phyloP scores from a whole-genome alignment of 2,797 vertebrate genomes.

The Falco columbarius region DNA sequence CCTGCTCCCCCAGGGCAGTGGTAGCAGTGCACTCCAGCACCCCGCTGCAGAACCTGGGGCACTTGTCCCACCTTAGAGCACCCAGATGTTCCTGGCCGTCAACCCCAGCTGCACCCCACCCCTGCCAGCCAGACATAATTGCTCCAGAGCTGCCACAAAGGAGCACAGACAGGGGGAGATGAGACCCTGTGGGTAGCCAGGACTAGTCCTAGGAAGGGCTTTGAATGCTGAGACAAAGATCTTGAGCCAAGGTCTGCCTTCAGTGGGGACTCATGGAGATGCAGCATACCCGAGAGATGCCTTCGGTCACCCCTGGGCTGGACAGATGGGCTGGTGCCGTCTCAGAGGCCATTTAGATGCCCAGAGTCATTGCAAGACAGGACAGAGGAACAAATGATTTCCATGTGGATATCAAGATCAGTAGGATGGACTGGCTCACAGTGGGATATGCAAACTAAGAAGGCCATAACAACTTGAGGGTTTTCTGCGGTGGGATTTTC shows the following conservation, averaged over 20 bases:
- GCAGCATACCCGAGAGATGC: background rate
- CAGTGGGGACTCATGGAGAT: background rate
- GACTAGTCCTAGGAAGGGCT: background rate
- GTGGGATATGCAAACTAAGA: background rate
- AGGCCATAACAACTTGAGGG: background rate
- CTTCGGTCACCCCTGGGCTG: background rate
- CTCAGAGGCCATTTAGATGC: background rate
- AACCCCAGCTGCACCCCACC: conserved; percentile 38
- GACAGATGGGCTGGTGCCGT: background rate
- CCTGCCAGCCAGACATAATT: background rate
- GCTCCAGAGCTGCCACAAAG: conserved; percentile 46
- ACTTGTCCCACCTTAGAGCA: background rate
- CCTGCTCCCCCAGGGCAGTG: background rate
- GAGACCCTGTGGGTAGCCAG: background rate
- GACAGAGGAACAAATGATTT: background rate
- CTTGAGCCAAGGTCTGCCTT: background rate
- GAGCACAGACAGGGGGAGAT: background rate
- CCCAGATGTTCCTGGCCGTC: background rate
- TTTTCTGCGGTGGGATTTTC: background rate
- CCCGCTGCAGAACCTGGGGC: background rate
- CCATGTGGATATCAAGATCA: background rate
- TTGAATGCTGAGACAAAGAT: background rate
- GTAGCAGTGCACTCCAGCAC: background rate
- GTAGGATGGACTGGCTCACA: background rate
- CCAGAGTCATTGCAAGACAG: background rate